Base-by-base conservation (phyloP, 2,888 invertebrate species). In the Drosophila emarginata region DNA sequence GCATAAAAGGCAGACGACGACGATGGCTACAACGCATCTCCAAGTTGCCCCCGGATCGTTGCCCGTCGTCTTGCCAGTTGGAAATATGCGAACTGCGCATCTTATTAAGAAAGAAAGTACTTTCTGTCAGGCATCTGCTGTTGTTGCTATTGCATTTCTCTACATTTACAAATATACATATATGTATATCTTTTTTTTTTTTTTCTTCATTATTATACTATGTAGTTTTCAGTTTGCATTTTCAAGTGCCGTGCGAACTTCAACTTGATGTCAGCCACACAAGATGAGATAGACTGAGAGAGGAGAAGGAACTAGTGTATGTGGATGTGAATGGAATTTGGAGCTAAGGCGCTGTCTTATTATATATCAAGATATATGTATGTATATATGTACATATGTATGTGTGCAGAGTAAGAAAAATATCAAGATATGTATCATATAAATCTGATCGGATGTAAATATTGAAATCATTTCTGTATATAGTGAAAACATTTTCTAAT, bases 101-200 rank as follows among this genome's bases (percentile, higher is more conserved):
- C 82, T 86, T 82, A 86, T 82, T 82, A 82, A 82, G 82, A 82
- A 86, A 87, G 86, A 85, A 87, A 85, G 84, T 87, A 85, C 86
- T 87, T 85, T 87, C 81, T 70, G 81, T 85, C 86, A 81, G 78
- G 68, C 83, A 81, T 72, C 65, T 71, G 71, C 57, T 72, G 64
- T 60, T 69, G 83, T 67, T 65, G 67, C 74, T 39, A 15, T 62
- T 61, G 64, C 64, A 62, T 69, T 69, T 70, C 37, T 58, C 67
- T 11, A 58, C 36, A 58, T 66, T 57, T n/a, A 15, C 61, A 61
- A 45, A 52, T 36, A 45, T 61, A 32, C 50, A 67, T 57, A 40
- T 57, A 39, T 51, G 37, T 57, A 40, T 18, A 56, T 32, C 12
- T 28, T 54, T 2, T 50, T 36, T 51, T 45, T 23, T 21, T 12